Evolutionary conservation across 2,797 vertebrate species (phyloP), one percentile per base, ranked within the genome.

Genomic region (Rhinella marina): DNA sequence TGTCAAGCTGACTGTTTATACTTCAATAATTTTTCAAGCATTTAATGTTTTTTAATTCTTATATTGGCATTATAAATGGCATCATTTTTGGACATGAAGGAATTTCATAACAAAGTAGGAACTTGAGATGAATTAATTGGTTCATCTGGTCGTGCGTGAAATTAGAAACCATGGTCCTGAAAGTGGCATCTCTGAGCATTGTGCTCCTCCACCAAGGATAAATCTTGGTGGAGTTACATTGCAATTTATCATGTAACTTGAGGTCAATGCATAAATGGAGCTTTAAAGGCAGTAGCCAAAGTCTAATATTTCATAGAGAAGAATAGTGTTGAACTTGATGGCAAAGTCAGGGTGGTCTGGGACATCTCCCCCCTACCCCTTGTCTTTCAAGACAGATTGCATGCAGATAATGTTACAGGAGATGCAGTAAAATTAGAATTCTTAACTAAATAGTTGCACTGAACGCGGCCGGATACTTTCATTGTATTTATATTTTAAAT

Each of bases 351-450:
- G 87, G 90, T 90, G 90, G 89, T 91, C 90, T 85, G 64, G 88
- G 62, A 86, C 87, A 75, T 79, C 83, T 56, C 80, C 72, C 84
- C 56, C 59, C 66, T 27, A 27, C 41, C 56, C n/a, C 16, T 32
- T 32, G 68, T 29, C 25, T 70, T 25, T 54, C 16, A 41, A 78
- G 82, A 90, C 76, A 87, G 75, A 80, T 88, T 90, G 87, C 87
- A 90, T 88, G 90, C 90, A 92, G 90, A 90, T 93, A 91, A 90
- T 25, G 89, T 85, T 76, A 62, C 83, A 48, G 83, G 56, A 61
- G 83, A 90, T 90, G 85, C 90, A 90, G 90, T 81, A 90, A 92
- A 92, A 89, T 90, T 90, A 91, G 92, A 91, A 91, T 90, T 90
- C 90, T 81, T 76, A 64, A 87, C 87, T 90, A 79, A 86, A 80